Base-by-base conservation (phyloP, 2,797 vertebrate species). In the Muraenolepis orangiensis region DNA sequence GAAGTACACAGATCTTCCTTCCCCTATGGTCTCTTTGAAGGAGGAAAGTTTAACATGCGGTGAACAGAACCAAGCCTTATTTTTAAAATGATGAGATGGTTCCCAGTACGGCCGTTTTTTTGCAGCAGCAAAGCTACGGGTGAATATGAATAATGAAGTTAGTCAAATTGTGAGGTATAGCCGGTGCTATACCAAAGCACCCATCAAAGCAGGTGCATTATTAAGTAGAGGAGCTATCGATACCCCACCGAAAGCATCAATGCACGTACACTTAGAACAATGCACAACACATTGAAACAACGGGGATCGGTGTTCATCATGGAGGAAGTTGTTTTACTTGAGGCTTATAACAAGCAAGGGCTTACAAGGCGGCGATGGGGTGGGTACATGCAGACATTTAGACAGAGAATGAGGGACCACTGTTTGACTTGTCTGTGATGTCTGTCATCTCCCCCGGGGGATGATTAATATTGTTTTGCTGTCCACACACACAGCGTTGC, bases 371-470 rank as follows among this genome's bases (percentile, higher is more conserved):
- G n/a, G n/a, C n/a, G n/a, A n/a, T n/a, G n/a, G n/a, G n/a, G n/a
- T n/a, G 1, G 40, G 40, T 16, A 16, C 14, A 46, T 46, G 11
- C 38, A 40, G n/a, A 34, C 14, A 34, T 69, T 20, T 13, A 69
- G 67, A 69, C 31, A 6, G 30, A 69, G 16, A 69, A 69, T 8
- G 18, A 69, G 32, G 31, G 32, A 31, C 31, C 68, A 34, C 18
- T 71, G 38, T 26, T 74, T 72, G 10, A 77, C 81, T 66, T 72
- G 78, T 30, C 72, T 71, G 0, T 1, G 67, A 18, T 72, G 71
- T 88, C 87, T 12, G 66, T 90, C 86, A 30, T 80, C 86, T 79
- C 81, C 82, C 31, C 4, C 42, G 28, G 78, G n/a, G n/a, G n/a
- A n/a, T n/a, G n/a, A n/a, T n/a, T n/a, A n/a, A n/a, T 82, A 80